A percentile compares a stretch with the other conserved stretches of the same genome.
Conservation (phyloP, 2,888 invertebrate species). For the Dynastes hyllus region DNA sequence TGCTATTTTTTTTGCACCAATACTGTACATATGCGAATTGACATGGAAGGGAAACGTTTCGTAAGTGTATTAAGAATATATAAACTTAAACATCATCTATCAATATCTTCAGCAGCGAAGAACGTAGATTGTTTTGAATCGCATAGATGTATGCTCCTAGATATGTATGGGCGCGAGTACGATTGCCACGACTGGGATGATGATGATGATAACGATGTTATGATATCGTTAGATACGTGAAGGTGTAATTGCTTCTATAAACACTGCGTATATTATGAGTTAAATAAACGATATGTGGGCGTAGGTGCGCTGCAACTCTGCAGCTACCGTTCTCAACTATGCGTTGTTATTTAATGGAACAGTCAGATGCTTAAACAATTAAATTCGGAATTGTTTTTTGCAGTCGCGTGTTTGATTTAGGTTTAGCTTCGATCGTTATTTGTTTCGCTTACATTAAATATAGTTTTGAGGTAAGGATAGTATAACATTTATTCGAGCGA, state of each 20-base stretch:
- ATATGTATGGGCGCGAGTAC: background rate
- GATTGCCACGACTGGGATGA: too few relatives aligned
- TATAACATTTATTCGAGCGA: background rate
- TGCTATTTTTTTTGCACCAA: too few relatives aligned
- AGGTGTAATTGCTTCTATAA: slow-evolving; percentile 10
- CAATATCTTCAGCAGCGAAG: slow-evolving; percentile 44
- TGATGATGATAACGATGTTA: too few relatives aligned
- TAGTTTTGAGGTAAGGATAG: slow-evolving; percentile 11
- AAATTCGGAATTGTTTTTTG: slow-evolving; percentile 8
- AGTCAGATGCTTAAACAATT: background rate
- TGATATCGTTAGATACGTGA: background rate
- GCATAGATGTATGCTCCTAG: background rate
- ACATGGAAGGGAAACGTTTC: slow-evolving; percentile 51
- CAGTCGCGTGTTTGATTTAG: background rate
- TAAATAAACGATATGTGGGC: background rate
- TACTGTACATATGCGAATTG: background rate
- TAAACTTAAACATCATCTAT: slow-evolving; percentile 57
- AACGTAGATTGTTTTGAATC: background rate
- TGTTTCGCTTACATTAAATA: slow-evolving; percentile 9
- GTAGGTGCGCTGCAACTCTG: background rate
- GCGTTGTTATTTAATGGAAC: background rate
- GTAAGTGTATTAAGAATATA: slow-evolving; percentile 50
- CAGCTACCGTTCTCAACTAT: background rate
- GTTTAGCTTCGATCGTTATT: background rate
- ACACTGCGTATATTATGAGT: background rate